Base-by-base conservation (phyloP, 2,797 vertebrate genomes). In the Periparus ater region DNA sequence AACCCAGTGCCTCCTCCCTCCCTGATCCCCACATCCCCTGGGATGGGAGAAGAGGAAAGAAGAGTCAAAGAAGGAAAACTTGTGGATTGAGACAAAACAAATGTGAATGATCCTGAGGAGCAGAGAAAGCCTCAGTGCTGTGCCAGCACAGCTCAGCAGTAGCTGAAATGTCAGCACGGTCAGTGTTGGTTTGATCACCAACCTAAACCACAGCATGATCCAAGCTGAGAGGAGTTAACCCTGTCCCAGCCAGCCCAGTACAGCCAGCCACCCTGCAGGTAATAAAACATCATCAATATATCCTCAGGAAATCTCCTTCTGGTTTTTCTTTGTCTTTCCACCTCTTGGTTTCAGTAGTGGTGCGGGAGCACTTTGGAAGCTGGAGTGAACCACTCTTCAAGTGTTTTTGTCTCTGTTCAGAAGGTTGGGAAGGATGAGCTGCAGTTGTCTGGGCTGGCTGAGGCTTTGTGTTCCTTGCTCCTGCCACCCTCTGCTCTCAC, bases 331-430 rank as follows among this genome's bases (percentile, higher is more conserved):
- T 61, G 67, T 80, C 80, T 95, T 95, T 91, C 79, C 50, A 88
- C 44, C 60, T 90, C 65, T 72, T 91, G 30, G 42, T 78, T 93
- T 93, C 84, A 94, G 78, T 50, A 42, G 80, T 65, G 85, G 60
- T 67, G 80, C 55, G 85, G 84, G 70, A 79, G 42, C 65, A 30
- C 71, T 93, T 78, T 80, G 73, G 65, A 68, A 94, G 50, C 57
- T 76, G 88, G 11, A 79, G 44, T 36, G 60, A 81, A 21, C 17
- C 26, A 18, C 53, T 70, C 58, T 63, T 61, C 40, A 58, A 71
- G 29, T 65, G 51, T 32, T 78, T 84, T 75, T 70, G 16, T 27
- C 66, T 78, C 51, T 20, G 14, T 75, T 84, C 89, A 48, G 45
- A 80, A 10, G 5, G 4, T 72, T 68, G 74, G 66, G 57, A 75